Conservation (phyloP, 2,113 vertebrate genomes). For the Lucifuga dentata region DNA sequence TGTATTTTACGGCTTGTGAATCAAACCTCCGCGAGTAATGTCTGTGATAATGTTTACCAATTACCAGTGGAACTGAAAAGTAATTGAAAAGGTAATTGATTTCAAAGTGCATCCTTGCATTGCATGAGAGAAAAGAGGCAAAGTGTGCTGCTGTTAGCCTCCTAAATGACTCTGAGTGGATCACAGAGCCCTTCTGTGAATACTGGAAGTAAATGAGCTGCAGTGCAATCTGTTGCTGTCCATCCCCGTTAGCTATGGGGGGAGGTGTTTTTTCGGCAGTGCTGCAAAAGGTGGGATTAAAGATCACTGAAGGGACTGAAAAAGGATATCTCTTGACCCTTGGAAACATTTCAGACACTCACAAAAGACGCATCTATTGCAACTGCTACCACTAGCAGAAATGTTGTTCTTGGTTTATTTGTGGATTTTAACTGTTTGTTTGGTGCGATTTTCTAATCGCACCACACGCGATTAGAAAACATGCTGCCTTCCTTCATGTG, state of each 20-base stretch:
- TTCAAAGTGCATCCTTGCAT: constrained; percentile 20
- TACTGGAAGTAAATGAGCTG: constrained; percentile 65
- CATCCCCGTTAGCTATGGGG: constrained; percentile 65
- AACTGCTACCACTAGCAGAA: neutral
- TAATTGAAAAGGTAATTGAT: constrained; percentile 44
- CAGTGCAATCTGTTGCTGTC: constrained; percentile 77
- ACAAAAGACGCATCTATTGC: neutral
- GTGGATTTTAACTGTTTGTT: neutral
- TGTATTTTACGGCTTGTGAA: constrained; percentile 19
- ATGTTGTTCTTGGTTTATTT: constrained; percentile 14
- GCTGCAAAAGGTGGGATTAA: constrained; percentile 42
- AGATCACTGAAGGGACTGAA: constrained; percentile 37
- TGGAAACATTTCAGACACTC: neutral
- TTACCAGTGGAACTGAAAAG: constrained; percentile 19
- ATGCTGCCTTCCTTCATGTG: constrained; percentile 8
- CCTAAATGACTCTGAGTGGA: constrained; percentile 58
- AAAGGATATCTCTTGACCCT: constrained; percentile 23
- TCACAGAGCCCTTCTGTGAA: constrained; percentile 57
- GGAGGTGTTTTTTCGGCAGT: constrained; percentile 29
- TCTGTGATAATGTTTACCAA: constrained; percentile 34
- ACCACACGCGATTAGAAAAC: constrained; percentile 30
- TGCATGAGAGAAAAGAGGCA: constrained; percentile 28
- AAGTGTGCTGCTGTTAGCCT: constrained; percentile 37
- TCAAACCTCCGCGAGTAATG: constrained; percentile 21
- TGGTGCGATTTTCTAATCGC: no score